These are phyloP conservation scores for Adelphocoris suturalis DNA, from an alignment of 2,888 invertebrate genomes.

Conservation along the genomic window DNA sequence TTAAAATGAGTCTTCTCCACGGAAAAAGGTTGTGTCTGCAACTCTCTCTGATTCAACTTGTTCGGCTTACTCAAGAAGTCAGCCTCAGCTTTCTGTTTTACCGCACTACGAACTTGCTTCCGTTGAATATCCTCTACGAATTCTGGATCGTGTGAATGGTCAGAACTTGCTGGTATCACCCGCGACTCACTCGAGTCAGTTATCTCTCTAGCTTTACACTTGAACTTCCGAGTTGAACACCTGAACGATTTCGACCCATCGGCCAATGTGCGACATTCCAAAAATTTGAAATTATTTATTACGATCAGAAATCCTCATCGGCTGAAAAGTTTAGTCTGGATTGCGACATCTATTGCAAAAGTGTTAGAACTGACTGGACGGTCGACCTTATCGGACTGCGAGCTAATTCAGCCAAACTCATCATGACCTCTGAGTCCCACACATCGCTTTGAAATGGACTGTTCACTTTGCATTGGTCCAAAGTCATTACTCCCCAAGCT, in stretches of 20 bases:
- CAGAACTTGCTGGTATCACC: conserved; percentile 27
- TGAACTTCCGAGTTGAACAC: conserved; percentile 35
- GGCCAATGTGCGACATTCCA: conserved; percentile 13
- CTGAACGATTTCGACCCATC: conserved; percentile 40
- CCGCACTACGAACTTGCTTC: neutral
- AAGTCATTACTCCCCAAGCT: conserved; percentile 10
- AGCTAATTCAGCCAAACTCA: neutral
- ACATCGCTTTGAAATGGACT: neutral
- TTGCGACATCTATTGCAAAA: conserved; percentile 11
- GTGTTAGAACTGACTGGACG: conserved; percentile 31
- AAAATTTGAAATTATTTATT: conserved; percentile 34
- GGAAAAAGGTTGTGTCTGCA: too few species aligned
- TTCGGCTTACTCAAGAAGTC: neutral
- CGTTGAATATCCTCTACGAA: neutral
- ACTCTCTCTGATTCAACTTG: neutral
- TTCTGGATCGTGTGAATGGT: conserved; percentile 43
- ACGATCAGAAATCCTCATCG: conserved; percentile 22
- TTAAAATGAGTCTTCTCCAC: too few species aligned
- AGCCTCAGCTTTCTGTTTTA: neutral
- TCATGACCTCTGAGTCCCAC: neutral
- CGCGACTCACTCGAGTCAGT: conserved; percentile 23
- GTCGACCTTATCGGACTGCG: conserved; percentile 12
- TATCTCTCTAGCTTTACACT: conserved; percentile 31
- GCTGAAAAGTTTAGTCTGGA: conserved; percentile 38
- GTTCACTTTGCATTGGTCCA: neutral